Conservation (phyloP, 2,113 vertebrate species). For the Hippocampus barbouri region DNA sequence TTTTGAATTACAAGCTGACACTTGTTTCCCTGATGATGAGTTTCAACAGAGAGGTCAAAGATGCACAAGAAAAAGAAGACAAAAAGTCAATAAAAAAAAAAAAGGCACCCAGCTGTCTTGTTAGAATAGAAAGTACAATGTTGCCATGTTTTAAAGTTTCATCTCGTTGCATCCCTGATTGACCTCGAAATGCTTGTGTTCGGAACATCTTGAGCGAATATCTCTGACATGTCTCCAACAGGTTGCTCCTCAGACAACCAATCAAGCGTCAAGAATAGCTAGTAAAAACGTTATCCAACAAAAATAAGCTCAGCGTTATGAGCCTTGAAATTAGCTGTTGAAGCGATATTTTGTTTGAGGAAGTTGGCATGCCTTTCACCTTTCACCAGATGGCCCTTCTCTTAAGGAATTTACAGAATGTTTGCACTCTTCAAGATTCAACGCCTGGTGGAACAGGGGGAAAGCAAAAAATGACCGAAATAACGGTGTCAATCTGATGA, state of each 20-base stretch:
- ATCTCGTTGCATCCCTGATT: no score
- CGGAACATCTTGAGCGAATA: no score
- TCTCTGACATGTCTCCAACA: conserved; percentile 34
- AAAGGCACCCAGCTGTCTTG: conserved; percentile 43
- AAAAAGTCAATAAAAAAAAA: conserved; percentile 13
- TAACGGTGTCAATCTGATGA: background rate
- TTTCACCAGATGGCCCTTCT: background rate
- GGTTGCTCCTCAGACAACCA: conserved; percentile 34
- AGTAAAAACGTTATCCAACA: conserved; percentile 28
- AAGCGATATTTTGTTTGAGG: conserved; percentile 8
- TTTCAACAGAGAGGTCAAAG: conserved; percentile 28
- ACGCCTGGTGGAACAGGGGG: background rate
- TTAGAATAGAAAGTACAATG: no score
- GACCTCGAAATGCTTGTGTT: no score
- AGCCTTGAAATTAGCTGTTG: conserved; percentile 40
- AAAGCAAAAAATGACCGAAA: background rate
- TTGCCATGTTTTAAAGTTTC: no score
- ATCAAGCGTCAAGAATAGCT: conserved; percentile 11
- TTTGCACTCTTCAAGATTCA: conserved; percentile 8
- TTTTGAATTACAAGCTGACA: conserved; percentile 33
- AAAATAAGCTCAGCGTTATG: conserved; percentile 26
- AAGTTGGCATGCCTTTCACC: conserved; percentile 1
- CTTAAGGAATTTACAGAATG: conserved; percentile 35
- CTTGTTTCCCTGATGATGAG: conserved; percentile 21
- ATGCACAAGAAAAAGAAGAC: conserved; percentile 29